Conservation (phyloP, 2,888 invertebrate genomes). For the Melanostoma scalare region DNA sequence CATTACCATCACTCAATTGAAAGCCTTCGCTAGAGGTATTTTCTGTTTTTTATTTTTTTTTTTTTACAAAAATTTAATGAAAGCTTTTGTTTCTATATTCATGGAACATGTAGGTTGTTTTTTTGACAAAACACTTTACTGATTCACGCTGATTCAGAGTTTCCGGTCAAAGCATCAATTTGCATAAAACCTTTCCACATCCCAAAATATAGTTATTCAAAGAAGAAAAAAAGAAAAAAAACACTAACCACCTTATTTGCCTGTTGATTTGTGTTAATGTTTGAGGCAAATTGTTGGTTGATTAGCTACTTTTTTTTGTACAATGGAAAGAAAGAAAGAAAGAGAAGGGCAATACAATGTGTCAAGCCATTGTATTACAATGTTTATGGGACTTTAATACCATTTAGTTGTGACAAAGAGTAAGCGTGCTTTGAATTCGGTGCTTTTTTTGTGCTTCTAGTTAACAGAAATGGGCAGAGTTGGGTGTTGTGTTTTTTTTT, state of each 20-base stretch:
- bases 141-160: slow-evolving; percentile 24
- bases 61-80: too few relatives aligned
- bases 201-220: neutral
- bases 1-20: too few relatives aligned
- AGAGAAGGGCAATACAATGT: neutral
- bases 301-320: slow-evolving; percentile 43
- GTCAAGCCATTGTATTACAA: slow-evolving; percentile 25
- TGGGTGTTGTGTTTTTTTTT: neutral
- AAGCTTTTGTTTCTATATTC: slow-evolving; percentile 40
- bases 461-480: neutral
- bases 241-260: slow-evolving; percentile 58
- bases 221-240: neutral
- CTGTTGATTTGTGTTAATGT: slow-evolving; percentile 67
- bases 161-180: slow-evolving; percentile 35
- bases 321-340: neutral
- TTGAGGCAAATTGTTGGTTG: slow-evolving; percentile 57
- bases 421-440: slow-evolving; percentile 4
- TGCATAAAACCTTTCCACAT: slow-evolving; percentile 49
- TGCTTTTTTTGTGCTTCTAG: neutral
- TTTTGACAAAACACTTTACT: slow-evolving; percentile 29
- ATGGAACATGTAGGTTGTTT: slow-evolving; percentile 16
- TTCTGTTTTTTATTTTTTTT: too few relatives aligned
- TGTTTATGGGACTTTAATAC: neutral
- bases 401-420: slow-evolving; percentile 15
- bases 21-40: too few relatives aligned